Percentiles rank a stretch among this genome's conserved stretches.
Evolutionary conservation across 1,140 invertebrate species (phyloP).

Genomic region (Venturia canescens): DNA sequence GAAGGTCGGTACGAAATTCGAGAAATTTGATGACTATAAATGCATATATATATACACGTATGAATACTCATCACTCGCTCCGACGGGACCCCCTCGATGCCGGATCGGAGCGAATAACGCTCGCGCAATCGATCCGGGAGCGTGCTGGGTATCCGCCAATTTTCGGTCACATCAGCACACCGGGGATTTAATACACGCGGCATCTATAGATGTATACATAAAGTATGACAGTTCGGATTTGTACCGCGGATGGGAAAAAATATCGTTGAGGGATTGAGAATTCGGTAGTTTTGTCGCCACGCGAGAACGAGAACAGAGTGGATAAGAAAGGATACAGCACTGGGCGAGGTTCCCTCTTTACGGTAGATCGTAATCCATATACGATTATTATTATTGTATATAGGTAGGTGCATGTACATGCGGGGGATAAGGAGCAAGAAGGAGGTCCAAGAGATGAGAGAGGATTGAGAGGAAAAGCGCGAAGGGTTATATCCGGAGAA

Average conservation of each 20-base stretch:
- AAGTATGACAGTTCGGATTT: not conserved
- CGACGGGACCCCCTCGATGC: not conserved
- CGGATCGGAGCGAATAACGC: not conserved
- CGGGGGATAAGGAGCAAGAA: not conserved
- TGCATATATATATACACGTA: too few species aligned
- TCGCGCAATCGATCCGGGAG: not conserved
- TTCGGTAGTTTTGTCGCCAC: not conserved
- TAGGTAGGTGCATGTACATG: not conserved
- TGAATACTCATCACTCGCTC: too few species aligned
- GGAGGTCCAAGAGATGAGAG: slow-evolving; percentile 11
- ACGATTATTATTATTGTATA: slow-evolving; percentile 1
- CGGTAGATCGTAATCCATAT: not conserved
- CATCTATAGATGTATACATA: not conserved
- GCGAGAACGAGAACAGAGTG: not conserved
- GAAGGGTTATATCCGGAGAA: slow-evolving; percentile 20
- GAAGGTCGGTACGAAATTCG: too few species aligned
- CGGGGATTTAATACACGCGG: not conserved
- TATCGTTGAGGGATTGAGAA: not conserved
- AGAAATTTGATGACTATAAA: too few species aligned
- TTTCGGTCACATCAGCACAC: slow-evolving; percentile 12
- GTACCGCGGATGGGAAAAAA: not conserved
- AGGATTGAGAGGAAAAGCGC: slow-evolving; percentile 49
- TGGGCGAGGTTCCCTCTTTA: not conserved
- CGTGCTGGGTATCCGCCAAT: not conserved
- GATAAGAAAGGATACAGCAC: not conserved